These are phyloP conservation scores for Lissocephala sabroskyi DNA, from an alignment of 2,888 invertebrate species.

Conservation along the genomic window DNA sequence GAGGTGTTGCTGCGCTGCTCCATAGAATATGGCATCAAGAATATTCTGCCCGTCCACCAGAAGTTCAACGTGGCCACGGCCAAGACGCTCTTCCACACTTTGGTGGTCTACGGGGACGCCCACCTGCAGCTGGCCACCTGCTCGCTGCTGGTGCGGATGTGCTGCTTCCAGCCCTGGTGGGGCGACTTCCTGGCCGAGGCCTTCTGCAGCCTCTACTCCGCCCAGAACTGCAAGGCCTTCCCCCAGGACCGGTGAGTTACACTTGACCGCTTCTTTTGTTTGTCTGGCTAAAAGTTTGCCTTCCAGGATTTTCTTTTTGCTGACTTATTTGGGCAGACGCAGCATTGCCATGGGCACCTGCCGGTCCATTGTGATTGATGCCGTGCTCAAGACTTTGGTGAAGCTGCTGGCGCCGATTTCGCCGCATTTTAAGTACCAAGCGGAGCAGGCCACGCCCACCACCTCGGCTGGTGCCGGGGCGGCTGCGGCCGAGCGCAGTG, in stretches of 20 bases:
- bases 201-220: constrained; percentile 84
- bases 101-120: constrained; percentile 85
- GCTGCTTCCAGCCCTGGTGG: constrained; percentile 88
- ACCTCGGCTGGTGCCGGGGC: constrained; percentile 69
- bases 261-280: background rate
- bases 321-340: constrained; percentile 90
- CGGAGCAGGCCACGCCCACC: constrained; percentile 45
- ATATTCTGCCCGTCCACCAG: constrained; percentile 69
- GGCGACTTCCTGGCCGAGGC: constrained; percentile 90
- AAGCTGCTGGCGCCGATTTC: constrained; percentile 76
- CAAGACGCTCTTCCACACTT: constrained; percentile 80
- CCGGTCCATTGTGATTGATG: constrained; percentile 76
- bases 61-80: constrained; percentile 73
- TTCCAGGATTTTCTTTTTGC: constrained; percentile 84
- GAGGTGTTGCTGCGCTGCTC: constrained; percentile 85
- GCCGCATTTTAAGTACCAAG: constrained; percentile 64
- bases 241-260: constrained; percentile 85
- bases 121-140: constrained; percentile 85
- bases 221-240: constrained; percentile 83
- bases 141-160: constrained; percentile 83
- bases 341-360: constrained; percentile 78
- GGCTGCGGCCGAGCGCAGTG: constrained; percentile 72
- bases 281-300: background rate
- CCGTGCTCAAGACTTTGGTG: constrained; percentile 77
- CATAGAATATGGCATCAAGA: constrained; percentile 76